Evolutionary conservation across 2,888 invertebrate genomes (phyloP).

Genomic region (Ophion ventricosus): DNA sequence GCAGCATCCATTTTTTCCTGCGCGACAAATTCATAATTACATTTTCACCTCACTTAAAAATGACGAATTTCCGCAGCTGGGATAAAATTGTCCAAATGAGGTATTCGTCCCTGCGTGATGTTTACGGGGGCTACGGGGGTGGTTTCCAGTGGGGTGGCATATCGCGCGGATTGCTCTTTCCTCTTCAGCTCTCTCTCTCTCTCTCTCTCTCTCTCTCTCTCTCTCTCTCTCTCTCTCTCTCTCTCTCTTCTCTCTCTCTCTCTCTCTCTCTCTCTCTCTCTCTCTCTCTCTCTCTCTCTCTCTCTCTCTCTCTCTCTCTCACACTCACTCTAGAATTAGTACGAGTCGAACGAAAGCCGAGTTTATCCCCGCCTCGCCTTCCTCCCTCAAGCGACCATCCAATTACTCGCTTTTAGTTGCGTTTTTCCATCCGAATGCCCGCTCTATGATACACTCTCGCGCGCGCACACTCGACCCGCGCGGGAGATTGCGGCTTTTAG

Average conservation of each 20-base stretch:
- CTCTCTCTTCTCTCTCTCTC: slow-evolving; percentile 61
- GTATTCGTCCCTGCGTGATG: slow-evolving; percentile 59
- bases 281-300: slow-evolving; percentile 50
- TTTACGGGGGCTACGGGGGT: slow-evolving; percentile 37
- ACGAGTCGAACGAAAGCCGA: slow-evolving; percentile 73
- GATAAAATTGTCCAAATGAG: slow-evolving; percentile 41
- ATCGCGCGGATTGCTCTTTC: slow-evolving; percentile 56
- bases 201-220: slow-evolving; percentile 45
- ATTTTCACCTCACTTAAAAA: slow-evolving; percentile 27
- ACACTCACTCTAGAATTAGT: slow-evolving; percentile 69
- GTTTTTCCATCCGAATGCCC: slow-evolving; percentile 82
- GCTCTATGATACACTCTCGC: slow-evolving; percentile 80
- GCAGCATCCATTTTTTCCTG: slow-evolving; percentile 32
- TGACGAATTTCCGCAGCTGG: slow-evolving; percentile 21
- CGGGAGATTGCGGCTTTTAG: slow-evolving; percentile 76
- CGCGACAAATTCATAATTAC: not conserved
- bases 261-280: slow-evolving; percentile 53
- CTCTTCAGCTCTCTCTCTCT: slow-evolving; percentile 58
- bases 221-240: slow-evolving; percentile 52
- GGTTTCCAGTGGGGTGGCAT: slow-evolving; percentile 16
- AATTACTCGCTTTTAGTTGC: slow-evolving; percentile 83
- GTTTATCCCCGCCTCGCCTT: slow-evolving; percentile 30
- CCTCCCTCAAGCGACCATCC: slow-evolving; percentile 72
- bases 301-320: slow-evolving; percentile 52
- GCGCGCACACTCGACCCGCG: slow-evolving; percentile 78